Base-by-base conservation (phyloP, 2,113 vertebrate species). In the Callipepla californica region DNA sequence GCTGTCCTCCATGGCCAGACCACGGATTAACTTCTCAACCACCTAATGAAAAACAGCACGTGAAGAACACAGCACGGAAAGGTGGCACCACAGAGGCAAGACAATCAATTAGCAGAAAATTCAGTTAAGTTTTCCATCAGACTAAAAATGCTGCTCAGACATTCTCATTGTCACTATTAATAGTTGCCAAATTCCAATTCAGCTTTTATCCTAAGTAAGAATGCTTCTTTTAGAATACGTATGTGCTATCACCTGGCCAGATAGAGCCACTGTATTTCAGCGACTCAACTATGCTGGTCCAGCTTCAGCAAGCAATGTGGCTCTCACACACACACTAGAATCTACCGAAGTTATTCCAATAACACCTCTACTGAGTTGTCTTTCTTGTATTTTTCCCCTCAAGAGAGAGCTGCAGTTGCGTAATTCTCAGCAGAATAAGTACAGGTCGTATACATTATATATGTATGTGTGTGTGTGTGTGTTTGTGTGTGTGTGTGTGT, bases 1-100 rank as follows among this genome's bases (percentile, higher is more conserved):
- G 97, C 99, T 99, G 91, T 99, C 98, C 96, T 99, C 99, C 99
- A 99, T 99, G 75, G 98, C 99, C 80, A 99, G 97, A 30, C 99
- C 99, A 4, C 99, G 98, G 96, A 99, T 98, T 96, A 99, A 97
- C 96, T 99, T 99, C 97, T 99, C 98, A 94, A 99, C 99, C 97
- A 99, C 99, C 99, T 99, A 95, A 22, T 96, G 50, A 90, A 94
- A 89, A 90, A 85, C 47, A 72, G 53, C 30, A 75, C 19, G 26
- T 30, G 48, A 76, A 65, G 61, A 90, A 85, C 1, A 23, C 13
- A 44, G 65, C 50, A 89, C 5, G 18, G 65, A 80, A n/a, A 91
- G 79, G 36, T 42, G 77, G 63, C 59, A 81, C 13, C 19, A 75
- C 28, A 51, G 14, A 80, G 21, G 7, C 44, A 94, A 26, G 26